phyloP scores from a whole-genome alignment of 2,888 invertebrate genomes.

The Deroplatys truncata region DNA sequence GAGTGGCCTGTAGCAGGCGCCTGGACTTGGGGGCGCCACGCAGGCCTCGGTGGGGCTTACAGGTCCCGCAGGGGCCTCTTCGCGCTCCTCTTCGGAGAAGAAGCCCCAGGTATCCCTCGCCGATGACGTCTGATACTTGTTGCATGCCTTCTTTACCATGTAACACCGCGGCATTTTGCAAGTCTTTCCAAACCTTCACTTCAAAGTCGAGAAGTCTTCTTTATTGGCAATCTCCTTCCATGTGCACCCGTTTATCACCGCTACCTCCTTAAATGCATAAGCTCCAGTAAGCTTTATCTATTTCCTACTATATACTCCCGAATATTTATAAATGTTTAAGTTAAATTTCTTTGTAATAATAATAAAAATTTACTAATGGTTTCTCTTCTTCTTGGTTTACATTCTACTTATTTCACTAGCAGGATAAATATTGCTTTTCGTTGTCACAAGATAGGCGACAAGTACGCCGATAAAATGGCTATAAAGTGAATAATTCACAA shows the following conservation, averaged over 20 bases:
- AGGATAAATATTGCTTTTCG: constrained; percentile 11
- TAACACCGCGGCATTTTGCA: constrained; percentile 29
- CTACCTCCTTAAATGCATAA: neutral
- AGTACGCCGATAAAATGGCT: neutral
- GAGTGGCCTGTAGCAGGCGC: constrained; percentile 39
- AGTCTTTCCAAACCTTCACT: neutral
- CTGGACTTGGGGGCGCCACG: constrained; percentile 57
- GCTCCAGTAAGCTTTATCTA: neutral
- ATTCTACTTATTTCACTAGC: constrained; percentile 5
- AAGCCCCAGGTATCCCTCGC: constrained; percentile 27
- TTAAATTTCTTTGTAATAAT: neutral
- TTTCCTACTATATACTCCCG: neutral
- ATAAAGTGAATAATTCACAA: neutral
- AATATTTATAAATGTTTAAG: neutral
- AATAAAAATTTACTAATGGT: neutral
- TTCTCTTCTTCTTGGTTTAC: neutral
- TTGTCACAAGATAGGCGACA: neutral
- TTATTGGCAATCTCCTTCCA: neutral
- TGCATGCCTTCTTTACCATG: constrained; percentile 55
- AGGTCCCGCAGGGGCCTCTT: constrained; percentile 43
- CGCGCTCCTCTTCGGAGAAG: constrained; percentile 40
- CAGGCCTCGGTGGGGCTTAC: constrained; percentile 57
- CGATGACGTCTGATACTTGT: constrained; percentile 40
- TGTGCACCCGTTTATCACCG: neutral
- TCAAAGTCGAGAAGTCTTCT: neutral